These are phyloP conservation scores for Sarcophaga peregrina DNA, from an alignment of 1,140 invertebrate species.

Conservation along the genomic window DNA sequence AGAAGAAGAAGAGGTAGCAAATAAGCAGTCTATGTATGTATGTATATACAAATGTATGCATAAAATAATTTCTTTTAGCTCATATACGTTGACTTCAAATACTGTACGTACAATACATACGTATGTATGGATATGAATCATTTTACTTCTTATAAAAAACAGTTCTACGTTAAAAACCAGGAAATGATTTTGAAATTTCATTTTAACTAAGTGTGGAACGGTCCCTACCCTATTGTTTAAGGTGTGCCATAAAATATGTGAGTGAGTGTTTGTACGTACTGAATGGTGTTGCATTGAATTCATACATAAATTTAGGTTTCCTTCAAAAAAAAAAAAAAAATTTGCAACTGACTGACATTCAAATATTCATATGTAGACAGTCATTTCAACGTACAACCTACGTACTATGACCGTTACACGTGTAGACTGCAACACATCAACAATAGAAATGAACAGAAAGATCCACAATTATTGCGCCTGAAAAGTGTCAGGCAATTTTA, in stretches of 20 bases:
- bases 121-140: no score
- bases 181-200: no score
- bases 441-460: background rate
- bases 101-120: no score
- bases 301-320: background rate
- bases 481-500: slow-evolving; percentile 36
- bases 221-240: no score
- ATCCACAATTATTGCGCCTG: slow-evolving; percentile 30
- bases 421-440: background rate
- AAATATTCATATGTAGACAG: background rate
- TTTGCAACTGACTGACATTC: background rate
- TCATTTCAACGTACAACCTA: background rate
- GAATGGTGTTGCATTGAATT: background rate
- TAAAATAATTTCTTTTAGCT: no score
- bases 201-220: no score
- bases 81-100: no score
- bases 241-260: no score
- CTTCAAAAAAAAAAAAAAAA: background rate
- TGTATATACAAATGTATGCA: background rate
- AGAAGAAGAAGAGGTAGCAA: background rate
- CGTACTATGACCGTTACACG: background rate
- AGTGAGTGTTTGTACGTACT: no score
- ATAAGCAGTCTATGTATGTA: background rate
- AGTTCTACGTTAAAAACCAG: no score
- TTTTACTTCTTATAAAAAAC: no score